Conservation (phyloP, 2,113 vertebrate genomes). For the Brachypodius melanocephalos region DNA sequence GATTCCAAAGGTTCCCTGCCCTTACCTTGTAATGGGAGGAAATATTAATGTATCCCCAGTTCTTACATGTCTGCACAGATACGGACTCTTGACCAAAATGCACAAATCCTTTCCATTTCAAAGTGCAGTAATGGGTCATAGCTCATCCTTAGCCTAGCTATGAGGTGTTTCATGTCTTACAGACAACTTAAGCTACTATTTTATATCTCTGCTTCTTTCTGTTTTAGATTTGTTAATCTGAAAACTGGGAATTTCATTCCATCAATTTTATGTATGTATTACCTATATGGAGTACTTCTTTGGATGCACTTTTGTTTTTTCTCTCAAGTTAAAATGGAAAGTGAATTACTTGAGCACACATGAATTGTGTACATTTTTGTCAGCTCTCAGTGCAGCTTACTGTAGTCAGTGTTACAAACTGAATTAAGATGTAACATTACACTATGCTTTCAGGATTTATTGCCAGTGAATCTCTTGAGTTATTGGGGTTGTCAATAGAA, state of each 20-base stretch:
- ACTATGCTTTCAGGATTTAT: not conserved
- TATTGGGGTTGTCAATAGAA: not conserved
- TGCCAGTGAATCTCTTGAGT: not conserved
- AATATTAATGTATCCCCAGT: not conserved
- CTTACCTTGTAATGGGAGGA: not conserved
- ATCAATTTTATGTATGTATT: not conserved
- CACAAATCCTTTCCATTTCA: not conserved
- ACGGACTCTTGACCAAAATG: not conserved
- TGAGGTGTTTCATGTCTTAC: not conserved
- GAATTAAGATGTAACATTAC: not conserved
- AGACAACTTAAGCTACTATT: not conserved
- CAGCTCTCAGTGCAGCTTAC: not conserved
- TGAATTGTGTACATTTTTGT: not conserved
- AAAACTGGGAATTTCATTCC: not conserved
- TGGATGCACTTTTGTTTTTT: not conserved
- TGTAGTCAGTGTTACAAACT: not conserved
- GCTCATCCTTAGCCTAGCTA: not conserved
- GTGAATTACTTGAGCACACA: not conserved
- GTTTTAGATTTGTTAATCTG: not conserved
- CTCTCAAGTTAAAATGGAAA: not conserved
- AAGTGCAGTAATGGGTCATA: not conserved
- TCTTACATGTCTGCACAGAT: not conserved
- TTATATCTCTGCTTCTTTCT: not conserved
- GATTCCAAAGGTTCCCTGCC: not conserved
- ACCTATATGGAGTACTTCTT: not conserved